These are phyloP conservation scores for Anisognathus igniventris DNA, from an alignment of 2,797 vertebrate genomes.

Conservation along the genomic window DNA sequence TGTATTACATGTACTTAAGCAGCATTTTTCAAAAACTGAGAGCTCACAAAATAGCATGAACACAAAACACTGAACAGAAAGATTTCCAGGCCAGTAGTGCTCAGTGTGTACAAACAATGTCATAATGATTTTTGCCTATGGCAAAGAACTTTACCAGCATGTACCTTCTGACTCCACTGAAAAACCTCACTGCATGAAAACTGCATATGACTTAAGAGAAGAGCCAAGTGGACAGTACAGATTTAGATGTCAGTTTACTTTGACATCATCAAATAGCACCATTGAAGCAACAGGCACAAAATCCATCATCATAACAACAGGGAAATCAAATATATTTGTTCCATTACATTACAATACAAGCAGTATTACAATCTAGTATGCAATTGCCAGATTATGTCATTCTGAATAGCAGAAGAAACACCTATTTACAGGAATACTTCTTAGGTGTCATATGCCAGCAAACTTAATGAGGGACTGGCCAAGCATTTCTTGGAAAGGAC, in stretches of 20 bases:
- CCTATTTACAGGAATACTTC: not conserved
- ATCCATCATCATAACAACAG: not conserved
- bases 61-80: not conserved
- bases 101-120: not conserved
- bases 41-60: not conserved
- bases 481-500: not conserved
- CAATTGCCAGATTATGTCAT: not conserved
- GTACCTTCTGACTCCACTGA: not conserved
- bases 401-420: not conserved
- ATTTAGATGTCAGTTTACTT: not conserved
- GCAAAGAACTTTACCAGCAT: not conserved
- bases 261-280: not conserved
- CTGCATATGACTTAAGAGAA: fast-evolving
- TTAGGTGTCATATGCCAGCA: not conserved
- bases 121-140: not conserved
- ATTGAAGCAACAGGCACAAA: not conserved
- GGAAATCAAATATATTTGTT: not conserved
- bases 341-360: not conserved
- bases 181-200: not conserved
- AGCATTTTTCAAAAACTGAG: not conserved
- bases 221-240: not conserved
- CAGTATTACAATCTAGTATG: not conserved
- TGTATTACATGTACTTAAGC: not conserved
- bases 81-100: not conserved
- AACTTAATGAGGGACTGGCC: not conserved